Percentiles rank a stretch among this genome's conserved stretches.
phyloP scores from a whole-genome alignment of 2,797 vertebrate species.

The Phoxinus dragarum region DNA sequence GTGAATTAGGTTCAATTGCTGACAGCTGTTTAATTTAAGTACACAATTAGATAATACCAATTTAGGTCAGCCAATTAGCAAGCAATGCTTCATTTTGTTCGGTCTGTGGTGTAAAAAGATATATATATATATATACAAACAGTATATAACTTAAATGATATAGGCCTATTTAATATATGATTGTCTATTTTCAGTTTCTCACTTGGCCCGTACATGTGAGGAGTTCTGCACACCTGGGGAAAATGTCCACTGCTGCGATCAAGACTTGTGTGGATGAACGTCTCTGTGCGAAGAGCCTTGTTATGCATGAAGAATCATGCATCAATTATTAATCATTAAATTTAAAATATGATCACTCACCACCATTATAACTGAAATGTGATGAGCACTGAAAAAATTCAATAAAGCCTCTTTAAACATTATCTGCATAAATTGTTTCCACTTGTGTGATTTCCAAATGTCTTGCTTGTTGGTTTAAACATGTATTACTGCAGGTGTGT shows the following conservation, averaged over 20 bases:
- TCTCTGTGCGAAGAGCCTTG: not conserved
- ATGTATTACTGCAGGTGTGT: not conserved
- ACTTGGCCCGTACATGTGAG: constrained; percentile 32
- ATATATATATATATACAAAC: not conserved
- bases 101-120: too few relatives aligned
- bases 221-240: not conserved
- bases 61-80: too few relatives aligned
- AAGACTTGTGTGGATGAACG: constrained; percentile 23
- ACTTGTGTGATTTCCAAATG: too few relatives aligned
- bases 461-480: not conserved
- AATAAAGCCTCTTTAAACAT: not conserved
- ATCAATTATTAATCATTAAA: not conserved
- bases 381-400: constrained; percentile 11
- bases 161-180: not conserved
- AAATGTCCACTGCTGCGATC: constrained; percentile 8
- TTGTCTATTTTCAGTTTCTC: not conserved
- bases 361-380: not conserved
- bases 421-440: not conserved
- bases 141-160: not conserved
- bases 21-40: too few relatives aligned
- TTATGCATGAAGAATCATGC: not conserved
- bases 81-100: too few relatives aligned
- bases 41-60: too few relatives aligned
- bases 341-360: not conserved
- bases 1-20: too few relatives aligned